These are phyloP conservation scores for Pogoniulus pusillus DNA, from an alignment of 2,797 vertebrate genomes.

Conservation along the genomic window DNA sequence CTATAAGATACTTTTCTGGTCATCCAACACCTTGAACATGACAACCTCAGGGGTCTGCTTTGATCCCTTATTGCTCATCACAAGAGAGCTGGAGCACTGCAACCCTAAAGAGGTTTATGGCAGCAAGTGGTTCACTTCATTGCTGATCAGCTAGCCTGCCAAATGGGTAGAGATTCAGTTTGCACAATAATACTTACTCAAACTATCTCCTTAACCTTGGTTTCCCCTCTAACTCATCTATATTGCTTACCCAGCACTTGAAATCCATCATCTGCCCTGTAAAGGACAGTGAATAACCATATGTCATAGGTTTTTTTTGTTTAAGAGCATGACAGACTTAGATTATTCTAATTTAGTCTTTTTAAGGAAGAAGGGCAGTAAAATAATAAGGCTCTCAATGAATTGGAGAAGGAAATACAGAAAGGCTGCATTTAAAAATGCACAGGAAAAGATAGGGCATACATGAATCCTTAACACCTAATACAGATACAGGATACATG, in stretches of 20 bases:
- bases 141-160: not conserved
- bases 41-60: not conserved
- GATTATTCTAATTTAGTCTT: too few species aligned
- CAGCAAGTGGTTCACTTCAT: not conserved
- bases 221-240: not conserved
- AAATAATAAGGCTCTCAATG: too few species aligned
- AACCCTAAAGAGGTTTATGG: not conserved
- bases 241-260: not conserved
- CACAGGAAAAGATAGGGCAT: too few species aligned
- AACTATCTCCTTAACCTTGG: not conserved
- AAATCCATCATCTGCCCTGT: not conserved
- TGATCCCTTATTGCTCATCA: not conserved
- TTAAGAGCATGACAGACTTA: too few species aligned
- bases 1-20: not conserved
- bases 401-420: too few species aligned
- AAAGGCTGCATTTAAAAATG: too few species aligned
- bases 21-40: not conserved
- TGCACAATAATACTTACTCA: not conserved
- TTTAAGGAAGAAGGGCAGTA: too few species aligned
- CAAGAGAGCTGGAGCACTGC: not conserved
- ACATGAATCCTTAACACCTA: too few species aligned
- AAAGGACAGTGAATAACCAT: not conserved
- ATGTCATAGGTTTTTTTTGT: not conserved
- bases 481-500: too few species aligned
- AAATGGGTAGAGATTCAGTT: not conserved